Base-by-base conservation (phyloP, 1,140 invertebrate species). In the Phortica variegata region DNA sequence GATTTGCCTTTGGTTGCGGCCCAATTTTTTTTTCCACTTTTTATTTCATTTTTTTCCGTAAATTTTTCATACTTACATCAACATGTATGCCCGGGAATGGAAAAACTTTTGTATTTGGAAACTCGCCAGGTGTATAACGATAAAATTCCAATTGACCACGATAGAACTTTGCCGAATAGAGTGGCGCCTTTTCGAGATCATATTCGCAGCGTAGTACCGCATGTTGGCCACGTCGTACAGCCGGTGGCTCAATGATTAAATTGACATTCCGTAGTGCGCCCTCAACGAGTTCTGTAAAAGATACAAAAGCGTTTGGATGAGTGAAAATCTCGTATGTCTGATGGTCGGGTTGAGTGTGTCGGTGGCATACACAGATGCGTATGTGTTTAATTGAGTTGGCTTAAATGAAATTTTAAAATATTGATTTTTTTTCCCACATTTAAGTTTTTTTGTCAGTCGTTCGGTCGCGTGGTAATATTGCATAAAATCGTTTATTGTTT, bases 91-190 rank as follows among this genome's bases (percentile, higher is more conserved):
- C 88, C 5, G 82, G 76, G 44, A 88, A 78, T 33, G 83, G 81
- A 75, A 90, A 91, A 39, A 84, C 81, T 70, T 86, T 89, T 2
- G 81, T 87, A 7, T 81, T 77, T 10, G 86, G 86, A 21, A 76
- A 78, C 55, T 89, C 85, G 43, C 79, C 82, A 0, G 87, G 87
- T 3, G 86, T 85, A 62, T 83, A 89, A 50, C 88, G 81, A 75
- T 88, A 90, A 77, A 90, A 89, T 75, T 90, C 88, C 55, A 83
- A 81, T 58, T 79, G 83, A n/a, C 88, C 87, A 43, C 86, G 81
- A 75, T 89, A 89, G 85, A 87, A 89, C 77, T 89, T 88, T 37
- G 88, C 80, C 2, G 87, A 86, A 75, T 91, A 91, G 20, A 92
- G 80, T 5, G 83, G 82, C 9, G 83, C 83, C 0, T 82, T 82